Conservation (phyloP, 2,113 vertebrate genomes). For the Gobiocypris rarus region DNA sequence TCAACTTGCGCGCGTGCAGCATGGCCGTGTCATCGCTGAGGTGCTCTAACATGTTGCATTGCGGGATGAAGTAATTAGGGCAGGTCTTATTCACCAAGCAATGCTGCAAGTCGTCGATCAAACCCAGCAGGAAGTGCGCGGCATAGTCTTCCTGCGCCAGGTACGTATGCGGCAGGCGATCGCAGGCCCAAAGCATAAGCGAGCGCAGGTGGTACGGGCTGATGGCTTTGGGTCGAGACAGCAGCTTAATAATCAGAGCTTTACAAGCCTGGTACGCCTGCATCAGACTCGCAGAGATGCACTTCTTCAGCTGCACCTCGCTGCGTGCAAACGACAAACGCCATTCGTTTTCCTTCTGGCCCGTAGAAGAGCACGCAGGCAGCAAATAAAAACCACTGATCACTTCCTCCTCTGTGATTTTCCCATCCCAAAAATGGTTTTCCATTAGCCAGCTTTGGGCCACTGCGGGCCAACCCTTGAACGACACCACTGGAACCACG, state of each 20-base stretch:
- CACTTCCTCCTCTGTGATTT: conserved; percentile 98
- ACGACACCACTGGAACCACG: conserved; percentile 95
- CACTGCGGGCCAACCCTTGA: conserved; percentile 96
- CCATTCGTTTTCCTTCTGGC: conserved; percentile 96
- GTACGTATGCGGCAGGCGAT: conserved; percentile 90
- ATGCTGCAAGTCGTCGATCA: conserved; percentile 96
- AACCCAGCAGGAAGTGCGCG: conserved; percentile 91
- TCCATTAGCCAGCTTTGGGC: conserved; percentile 99
- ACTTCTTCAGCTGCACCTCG: conserved; percentile 98
- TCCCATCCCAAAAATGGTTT: conserved; percentile 99
- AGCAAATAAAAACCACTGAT: conserved; percentile 97
- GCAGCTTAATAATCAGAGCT: conserved; percentile 90
- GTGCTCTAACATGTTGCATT: conserved; percentile 98
- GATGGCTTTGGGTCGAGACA: conserved; percentile 91
- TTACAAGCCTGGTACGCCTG: conserved; percentile 97
- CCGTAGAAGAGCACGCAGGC: conserved; percentile 89
- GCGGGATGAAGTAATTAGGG: conserved; percentile 98
- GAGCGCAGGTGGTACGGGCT: conserved; percentile 95
- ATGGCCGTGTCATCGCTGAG: conserved; percentile 88
- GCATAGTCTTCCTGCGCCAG: conserved; percentile 89
- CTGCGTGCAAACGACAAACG: conserved; percentile 95
- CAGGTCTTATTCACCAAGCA: conserved; percentile 96
- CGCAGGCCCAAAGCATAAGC: conserved; percentile 98
- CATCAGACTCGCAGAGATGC: conserved; percentile 93
- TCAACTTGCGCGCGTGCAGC: conserved; percentile 90